phyloP scores from a whole-genome alignment of 2,888 invertebrate species.

The Pogonocherus hispidulus region DNA sequence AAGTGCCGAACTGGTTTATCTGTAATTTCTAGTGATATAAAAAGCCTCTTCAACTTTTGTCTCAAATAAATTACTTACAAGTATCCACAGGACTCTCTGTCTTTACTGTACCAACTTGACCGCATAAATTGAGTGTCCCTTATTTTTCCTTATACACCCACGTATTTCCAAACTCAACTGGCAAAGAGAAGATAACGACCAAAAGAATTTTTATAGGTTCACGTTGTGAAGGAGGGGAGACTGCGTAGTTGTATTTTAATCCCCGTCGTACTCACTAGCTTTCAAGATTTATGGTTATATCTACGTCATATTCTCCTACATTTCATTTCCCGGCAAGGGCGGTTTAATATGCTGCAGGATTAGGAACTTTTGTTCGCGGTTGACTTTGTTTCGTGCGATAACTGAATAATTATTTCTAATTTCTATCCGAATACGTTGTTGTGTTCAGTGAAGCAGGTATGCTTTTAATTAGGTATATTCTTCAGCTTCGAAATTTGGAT shows the following conservation, averaged over 20 bases:
- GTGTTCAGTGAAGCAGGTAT: too few species aligned
- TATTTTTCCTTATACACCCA: background rate
- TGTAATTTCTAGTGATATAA: too few species aligned
- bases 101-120: background rate
- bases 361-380: background rate
- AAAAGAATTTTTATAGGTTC: background rate
- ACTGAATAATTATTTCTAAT: too few species aligned
- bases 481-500: too few species aligned
- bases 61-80: background rate
- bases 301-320: background rate
- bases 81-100: background rate
- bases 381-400: too few species aligned
- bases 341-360: background rate
- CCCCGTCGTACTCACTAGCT: background rate
- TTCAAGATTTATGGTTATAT: background rate
- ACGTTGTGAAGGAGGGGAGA: background rate
- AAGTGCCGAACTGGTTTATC: too few species aligned
- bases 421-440: too few species aligned
- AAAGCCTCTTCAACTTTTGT: background rate
- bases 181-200: background rate
- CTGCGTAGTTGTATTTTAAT: background rate
- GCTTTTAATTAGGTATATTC: too few species aligned
- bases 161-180: background rate
- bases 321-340: background rate
- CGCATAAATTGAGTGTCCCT: background rate